Evolutionary conservation across 2,797 vertebrate species (phyloP), one percentile per base, ranked within the genome.

Genomic region (Neopelma chrysocephalum): DNA sequence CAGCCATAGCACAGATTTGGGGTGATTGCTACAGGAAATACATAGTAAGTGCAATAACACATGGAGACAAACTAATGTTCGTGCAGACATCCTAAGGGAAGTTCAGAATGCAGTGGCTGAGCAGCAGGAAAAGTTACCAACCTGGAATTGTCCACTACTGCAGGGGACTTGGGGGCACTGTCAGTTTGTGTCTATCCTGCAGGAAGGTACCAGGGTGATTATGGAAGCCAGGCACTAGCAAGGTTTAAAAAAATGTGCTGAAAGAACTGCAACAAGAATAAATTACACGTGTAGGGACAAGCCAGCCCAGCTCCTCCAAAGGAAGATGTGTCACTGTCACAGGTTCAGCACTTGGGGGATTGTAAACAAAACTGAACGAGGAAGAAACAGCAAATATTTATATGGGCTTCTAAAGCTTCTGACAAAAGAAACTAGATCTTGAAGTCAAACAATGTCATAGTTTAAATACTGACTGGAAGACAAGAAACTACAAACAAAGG

Each of bases 301-400:
- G 90, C 26, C 89, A 84, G 77, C 62, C 81, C 60, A 76, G 70
- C 20, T 95, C 73, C 73, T 90, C 73, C 58, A 60, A 89, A 58
- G 48, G 36, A 91, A 61, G 47, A 96, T 94, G 58, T 83, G 86
- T 95, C 94, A 93, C 80, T 93, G 86, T 84, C 92, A 94, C 82
- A 86, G 82, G 40, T 86, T 93, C 90, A 95, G 77, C 73, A 82
- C 80, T 92, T 93, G n/a, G 58, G 87, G 90, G 66, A 92, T 40
- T 82, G 70, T 94, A 96, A 96, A 97, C 77, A 95, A 96, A 95
- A 79, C 31, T 38, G 92, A 90, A 93, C 69, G 34, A 82, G 51
- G 26, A 87, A 93, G 78, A 92, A 94, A 78, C 13, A 82, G 66
- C 70, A 95, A 95, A 93, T 96, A 96, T 95, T 96, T 93, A 88